phyloP scores from a whole-genome alignment of 2,888 invertebrate genomes.

The Cataglyphis rosenhaueri region DNA sequence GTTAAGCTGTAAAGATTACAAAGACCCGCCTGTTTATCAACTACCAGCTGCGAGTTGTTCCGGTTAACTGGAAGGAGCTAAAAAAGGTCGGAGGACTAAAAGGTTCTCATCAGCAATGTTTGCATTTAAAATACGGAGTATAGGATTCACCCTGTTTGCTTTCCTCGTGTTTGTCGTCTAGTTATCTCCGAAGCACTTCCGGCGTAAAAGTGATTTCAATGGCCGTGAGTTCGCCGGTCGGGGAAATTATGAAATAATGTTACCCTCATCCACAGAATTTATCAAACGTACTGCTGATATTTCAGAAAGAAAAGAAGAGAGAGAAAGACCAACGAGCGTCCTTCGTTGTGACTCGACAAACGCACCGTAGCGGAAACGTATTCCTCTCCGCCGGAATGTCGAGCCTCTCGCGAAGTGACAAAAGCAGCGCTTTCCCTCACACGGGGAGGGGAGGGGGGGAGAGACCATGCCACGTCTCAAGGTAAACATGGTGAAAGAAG shows the following conservation, averaged over 20 bases:
- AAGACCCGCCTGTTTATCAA: constrained; percentile 23
- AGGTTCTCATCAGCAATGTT: constrained; percentile 41
- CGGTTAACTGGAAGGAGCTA: constrained; percentile 2
- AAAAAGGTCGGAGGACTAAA: constrained; percentile 6
- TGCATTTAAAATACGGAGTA: constrained; percentile 46
- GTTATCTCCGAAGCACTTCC: constrained; percentile 51
- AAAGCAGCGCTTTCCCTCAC: constrained; percentile 19
- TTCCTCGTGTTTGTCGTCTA: constrained; percentile 46
- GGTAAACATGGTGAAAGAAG: constrained; percentile 59
- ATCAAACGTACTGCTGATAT: not conserved
- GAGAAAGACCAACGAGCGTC: not conserved
- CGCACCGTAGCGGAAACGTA: constrained; percentile 14
- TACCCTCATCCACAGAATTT: constrained; percentile 1
- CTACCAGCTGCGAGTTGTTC: constrained; percentile 18
- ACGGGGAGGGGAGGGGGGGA: not conserved
- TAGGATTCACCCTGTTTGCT: constrained; percentile 25
- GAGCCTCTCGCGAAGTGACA: not conserved
- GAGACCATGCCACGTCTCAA: constrained; percentile 41
- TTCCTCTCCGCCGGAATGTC: not conserved
- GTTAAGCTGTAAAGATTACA: constrained; percentile 23
- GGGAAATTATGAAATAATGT: not conserved
- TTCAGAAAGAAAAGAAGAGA: not conserved
- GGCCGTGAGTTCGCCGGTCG: constrained; percentile 5
- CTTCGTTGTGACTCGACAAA: constrained; percentile 6
- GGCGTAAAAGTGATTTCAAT: not conserved